Conservation (phyloP, 2,888 invertebrate genomes). For the Calephelis perditalis region DNA sequence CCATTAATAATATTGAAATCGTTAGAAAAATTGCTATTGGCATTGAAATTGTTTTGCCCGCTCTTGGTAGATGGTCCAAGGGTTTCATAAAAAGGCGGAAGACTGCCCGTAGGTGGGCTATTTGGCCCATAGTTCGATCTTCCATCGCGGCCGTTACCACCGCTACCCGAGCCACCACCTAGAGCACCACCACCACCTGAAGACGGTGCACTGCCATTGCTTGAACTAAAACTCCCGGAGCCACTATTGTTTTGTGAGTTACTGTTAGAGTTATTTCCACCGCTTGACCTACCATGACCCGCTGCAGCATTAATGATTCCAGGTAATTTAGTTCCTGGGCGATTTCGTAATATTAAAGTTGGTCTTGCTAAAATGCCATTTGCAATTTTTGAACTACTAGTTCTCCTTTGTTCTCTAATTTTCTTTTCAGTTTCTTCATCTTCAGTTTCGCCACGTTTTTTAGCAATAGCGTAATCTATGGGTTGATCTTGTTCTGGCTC, state of each 20-base stretch:
- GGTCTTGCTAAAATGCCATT: conserved; percentile 76
- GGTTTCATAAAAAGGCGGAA: conserved; percentile 94
- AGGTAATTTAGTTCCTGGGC: conserved; percentile 78
- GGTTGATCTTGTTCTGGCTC: conserved; percentile 91
- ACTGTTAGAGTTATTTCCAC: conserved; percentile 73
- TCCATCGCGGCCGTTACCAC: conserved; percentile 88
- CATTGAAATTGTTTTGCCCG: conserved; percentile 86
- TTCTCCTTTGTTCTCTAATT: conserved; percentile 82
- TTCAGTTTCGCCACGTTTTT: conserved; percentile 83
- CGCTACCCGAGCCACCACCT: conserved; percentile 85
- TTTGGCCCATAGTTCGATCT: conserved; percentile 92
- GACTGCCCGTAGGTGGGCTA: conserved; percentile 90
- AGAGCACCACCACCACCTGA: conserved; percentile 80
- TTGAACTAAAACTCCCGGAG: conserved; percentile 74
- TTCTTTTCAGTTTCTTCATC: conserved; percentile 84
- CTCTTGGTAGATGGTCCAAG: conserved; percentile 81
- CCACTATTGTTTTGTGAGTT: conserved; percentile 73
- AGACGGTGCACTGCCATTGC: conserved; percentile 75
- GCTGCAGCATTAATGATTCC: conserved; percentile 86
- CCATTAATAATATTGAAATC: conserved; percentile 84
- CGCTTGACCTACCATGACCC: conserved; percentile 86
- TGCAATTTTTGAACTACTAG: conserved; percentile 82
- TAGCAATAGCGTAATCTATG: conserved; percentile 92
- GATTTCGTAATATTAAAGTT: conserved; percentile 73
- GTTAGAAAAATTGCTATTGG: conserved; percentile 81